A percentile compares a stretch with the other conserved stretches of the same genome.
Conservation (phyloP, 2,888 invertebrate genomes). For the Callyntrura sp. region DNA sequence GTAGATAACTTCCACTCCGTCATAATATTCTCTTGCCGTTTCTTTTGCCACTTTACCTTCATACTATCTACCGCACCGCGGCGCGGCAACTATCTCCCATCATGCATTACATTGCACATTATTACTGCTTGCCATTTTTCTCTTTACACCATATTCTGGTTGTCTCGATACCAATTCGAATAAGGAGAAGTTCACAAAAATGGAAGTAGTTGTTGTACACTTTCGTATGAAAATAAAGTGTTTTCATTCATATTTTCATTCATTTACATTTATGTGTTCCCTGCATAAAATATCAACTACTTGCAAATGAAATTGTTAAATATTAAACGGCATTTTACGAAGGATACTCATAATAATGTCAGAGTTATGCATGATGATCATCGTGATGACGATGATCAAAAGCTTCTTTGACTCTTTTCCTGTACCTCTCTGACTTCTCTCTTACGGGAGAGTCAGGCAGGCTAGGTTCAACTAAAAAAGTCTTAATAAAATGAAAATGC, state of each 20-base stretch:
- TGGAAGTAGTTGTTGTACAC: too few relatives aligned
- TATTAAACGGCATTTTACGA: not conserved
- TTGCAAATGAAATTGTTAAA: slow-evolving; percentile 25
- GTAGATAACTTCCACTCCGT: too few relatives aligned
- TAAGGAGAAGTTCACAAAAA: not conserved
- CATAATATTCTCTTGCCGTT: too few relatives aligned
- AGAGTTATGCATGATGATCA: too few relatives aligned
- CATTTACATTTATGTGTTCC: not conserved
- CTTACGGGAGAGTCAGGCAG: slow-evolving; percentile 1
- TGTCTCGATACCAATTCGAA: not conserved
- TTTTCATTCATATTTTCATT: not conserved
- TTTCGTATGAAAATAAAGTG: not conserved
- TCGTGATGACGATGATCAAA: too few relatives aligned
- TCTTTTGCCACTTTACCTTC: too few relatives aligned
- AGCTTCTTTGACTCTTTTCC: slow-evolving; percentile 13
- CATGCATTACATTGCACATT: not conserved
- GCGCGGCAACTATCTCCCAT: not conserved
- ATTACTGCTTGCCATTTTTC: not conserved
- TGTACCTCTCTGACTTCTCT: not conserved
- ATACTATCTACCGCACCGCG: not conserved
- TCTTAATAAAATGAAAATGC: not conserved
- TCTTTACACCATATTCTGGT: not conserved
- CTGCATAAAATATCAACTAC: slow-evolving; percentile 15
- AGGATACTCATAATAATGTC: not conserved
- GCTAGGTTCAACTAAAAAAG: not conserved